These are phyloP conservation scores for Cassiopea andromeda DNA, from an alignment of 30 jellyfish, hydroid and myxozoan genomes.

Conservation along the genomic window DNA sequence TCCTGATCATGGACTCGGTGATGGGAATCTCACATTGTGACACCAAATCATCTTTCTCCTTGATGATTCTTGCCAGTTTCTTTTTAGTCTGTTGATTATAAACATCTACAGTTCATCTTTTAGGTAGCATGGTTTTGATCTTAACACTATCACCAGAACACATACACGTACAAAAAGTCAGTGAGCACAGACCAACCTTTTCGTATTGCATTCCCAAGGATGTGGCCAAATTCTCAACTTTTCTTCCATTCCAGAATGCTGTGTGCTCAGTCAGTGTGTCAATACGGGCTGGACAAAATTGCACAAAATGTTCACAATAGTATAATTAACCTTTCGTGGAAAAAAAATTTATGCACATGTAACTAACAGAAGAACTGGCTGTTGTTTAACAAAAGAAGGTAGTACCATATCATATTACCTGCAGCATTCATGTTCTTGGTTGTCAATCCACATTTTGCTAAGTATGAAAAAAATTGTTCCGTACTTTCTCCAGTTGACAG, in stretches of 20 bases:
- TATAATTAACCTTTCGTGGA: not conserved
- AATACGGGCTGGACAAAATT: constrained; percentile 27
- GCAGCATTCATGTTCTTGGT: constrained; percentile 43
- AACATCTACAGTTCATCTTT: too few relatives aligned
- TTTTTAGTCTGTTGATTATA: not conserved
- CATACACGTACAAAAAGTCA: not conserved
- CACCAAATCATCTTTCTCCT: not conserved
- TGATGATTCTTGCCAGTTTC: not conserved
- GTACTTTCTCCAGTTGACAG: constrained; percentile 64
- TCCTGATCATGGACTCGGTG: not conserved
- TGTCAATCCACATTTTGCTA: constrained; percentile 66
- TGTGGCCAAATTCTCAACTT: constrained; percentile 43
- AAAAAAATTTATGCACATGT: not conserved
- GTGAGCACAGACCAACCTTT: constrained; percentile 12
- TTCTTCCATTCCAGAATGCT: constrained; percentile 61
- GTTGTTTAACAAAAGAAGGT: not conserved
- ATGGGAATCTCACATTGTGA: not conserved
- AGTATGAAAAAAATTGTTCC: constrained; percentile 65
- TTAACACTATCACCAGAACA: not conserved
- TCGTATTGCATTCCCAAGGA: constrained; percentile 38
- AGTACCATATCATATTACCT: not conserved
- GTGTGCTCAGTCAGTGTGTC: constrained; percentile 59
- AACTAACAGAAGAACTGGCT: not conserved
- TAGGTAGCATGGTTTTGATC: not conserved
- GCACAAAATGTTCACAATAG: not conserved